Conservation (phyloP, 2,113 vertebrate species). For the Vidua macroura region DNA sequence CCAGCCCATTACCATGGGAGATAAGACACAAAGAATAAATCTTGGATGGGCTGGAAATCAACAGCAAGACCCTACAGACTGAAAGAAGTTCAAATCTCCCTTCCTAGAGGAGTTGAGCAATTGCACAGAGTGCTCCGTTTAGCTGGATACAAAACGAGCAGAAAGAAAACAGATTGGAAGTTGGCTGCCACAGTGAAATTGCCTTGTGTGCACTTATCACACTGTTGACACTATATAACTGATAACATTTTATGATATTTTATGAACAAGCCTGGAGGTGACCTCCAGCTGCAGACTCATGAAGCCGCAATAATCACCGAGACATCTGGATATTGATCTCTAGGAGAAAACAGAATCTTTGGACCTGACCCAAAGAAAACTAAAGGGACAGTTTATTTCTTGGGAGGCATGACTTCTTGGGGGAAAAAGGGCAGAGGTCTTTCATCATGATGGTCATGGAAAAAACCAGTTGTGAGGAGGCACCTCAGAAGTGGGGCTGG, state of each 20-base stretch:
- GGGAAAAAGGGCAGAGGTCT: neutral
- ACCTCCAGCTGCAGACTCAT: neutral
- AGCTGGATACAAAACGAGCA: neutral
- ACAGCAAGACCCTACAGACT: neutral
- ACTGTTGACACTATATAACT: neutral
- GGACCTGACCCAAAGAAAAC: neutral
- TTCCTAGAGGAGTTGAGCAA: neutral
- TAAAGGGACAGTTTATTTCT: neutral
- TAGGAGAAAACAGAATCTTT: neutral
- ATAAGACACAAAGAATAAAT: neutral
- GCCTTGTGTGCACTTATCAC: neutral
- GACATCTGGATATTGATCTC: neutral
- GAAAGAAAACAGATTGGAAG: constrained; percentile 7
- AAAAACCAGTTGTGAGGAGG: neutral
- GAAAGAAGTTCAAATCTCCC: neutral
- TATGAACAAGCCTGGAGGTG: constrained; percentile 9
- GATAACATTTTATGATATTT: constrained; percentile 13
- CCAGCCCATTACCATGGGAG: rapidly evolving
- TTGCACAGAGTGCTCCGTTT: neutral
- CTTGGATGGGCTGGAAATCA: neutral
- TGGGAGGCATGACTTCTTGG: neutral
- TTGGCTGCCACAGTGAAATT: constrained; percentile 17
- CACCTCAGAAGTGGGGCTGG: neutral
- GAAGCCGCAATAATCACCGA: neutral
- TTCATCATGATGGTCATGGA: neutral